Conservation (phyloP, 2,888 invertebrate species). For the Ethmia dodecea region DNA sequence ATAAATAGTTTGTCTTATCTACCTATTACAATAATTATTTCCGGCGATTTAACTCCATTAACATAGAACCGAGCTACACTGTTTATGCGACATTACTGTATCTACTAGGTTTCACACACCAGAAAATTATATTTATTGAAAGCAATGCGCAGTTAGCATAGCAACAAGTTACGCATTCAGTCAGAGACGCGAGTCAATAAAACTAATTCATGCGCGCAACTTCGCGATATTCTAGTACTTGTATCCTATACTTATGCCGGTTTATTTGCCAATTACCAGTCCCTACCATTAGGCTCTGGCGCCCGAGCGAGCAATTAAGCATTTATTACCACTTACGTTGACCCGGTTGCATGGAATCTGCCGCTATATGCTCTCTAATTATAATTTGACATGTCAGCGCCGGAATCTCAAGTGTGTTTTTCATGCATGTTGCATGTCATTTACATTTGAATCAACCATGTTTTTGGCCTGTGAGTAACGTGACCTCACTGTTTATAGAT, state of each 20-base stretch:
- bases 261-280: conserved; percentile 32
- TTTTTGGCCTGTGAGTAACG: too few relatives aligned
- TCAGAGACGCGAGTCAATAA: conserved; percentile 1
- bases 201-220: conserved; percentile 20
- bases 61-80: too few relatives aligned
- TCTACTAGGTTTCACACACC: too few relatives aligned
- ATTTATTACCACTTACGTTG: conserved; percentile 45
- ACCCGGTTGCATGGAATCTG: conserved; percentile 36
- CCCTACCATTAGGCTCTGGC: conserved; percentile 35
- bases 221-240: conserved; percentile 16
- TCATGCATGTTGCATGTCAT: too few relatives aligned
- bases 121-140: too few relatives aligned
- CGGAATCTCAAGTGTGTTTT: too few relatives aligned
- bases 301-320: conserved; percentile 41
- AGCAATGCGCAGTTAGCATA: neutral
- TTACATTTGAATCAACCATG: too few relatives aligned
- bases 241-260: conserved; percentile 21
- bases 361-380: conserved; percentile 24
- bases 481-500: too few relatives aligned
- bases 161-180: conserved; percentile 36
- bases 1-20: too few relatives aligned
- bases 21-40: too few relatives aligned
- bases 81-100: too few relatives aligned
- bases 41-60: too few relatives aligned
- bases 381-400: conserved; percentile 19